phyloP scores from a whole-genome alignment of 2,888 invertebrate genomes.

The Adelphocoris suturalis region DNA sequence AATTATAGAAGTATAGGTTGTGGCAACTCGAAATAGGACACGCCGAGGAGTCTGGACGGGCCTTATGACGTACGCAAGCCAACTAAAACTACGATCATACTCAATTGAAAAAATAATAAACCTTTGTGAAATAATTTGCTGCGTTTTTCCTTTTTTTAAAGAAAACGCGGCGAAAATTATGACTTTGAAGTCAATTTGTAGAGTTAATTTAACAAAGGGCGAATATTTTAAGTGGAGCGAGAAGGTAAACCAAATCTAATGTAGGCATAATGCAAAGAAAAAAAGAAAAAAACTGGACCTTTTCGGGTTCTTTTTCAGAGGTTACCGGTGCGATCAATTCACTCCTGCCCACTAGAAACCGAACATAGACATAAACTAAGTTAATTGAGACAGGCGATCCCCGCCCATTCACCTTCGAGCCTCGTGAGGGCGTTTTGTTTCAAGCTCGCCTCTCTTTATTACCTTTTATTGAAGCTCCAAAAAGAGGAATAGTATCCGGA shows the following conservation, averaged over 20 bases:
- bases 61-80: too few relatives aligned
- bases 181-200: background rate
- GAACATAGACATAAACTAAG: conserved; percentile 59
- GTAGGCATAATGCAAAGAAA: conserved; percentile 10
- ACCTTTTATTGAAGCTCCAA: conserved; percentile 3
- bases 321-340: conserved; percentile 36
- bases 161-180: background rate
- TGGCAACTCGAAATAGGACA: too few relatives aligned
- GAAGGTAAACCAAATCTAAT: background rate
- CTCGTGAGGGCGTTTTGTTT: conserved; percentile 39
- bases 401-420: conserved; percentile 35
- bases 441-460: conserved; percentile 22
- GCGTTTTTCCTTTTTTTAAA: too few relatives aligned
- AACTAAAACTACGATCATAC: too few relatives aligned
- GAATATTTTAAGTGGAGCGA: conserved; percentile 1
- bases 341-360: conserved; percentile 18
- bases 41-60: too few relatives aligned
- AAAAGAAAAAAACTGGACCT: background rate
- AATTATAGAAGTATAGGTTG: too few relatives aligned
- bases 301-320: conserved; percentile 7
- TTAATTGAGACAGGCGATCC: conserved; percentile 50
- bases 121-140: too few relatives aligned
- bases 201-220: background rate
- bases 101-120: too few relatives aligned
- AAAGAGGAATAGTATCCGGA: background rate